Percentiles rank a stretch among this genome's conserved stretches.
phyloP scores from a whole-genome alignment of 2,888 invertebrate species.

The Lasioglossum zephyrum region DNA sequence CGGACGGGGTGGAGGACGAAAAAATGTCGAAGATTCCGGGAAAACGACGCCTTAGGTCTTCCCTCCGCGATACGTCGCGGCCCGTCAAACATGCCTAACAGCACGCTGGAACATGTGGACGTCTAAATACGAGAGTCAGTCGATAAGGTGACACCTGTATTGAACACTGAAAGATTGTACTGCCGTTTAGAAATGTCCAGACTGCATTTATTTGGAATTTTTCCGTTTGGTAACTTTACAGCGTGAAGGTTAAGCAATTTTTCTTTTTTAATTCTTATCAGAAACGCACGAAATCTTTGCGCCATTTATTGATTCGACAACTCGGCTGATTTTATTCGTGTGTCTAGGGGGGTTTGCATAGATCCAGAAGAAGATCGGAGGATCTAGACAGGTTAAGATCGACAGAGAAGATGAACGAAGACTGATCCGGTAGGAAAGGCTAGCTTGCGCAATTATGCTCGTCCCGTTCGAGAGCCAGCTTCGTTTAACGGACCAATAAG shows the following conservation, averaged over 20 bases:
- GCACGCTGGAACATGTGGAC: neutral
- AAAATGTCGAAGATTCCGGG: constrained; percentile 1
- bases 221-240: too few species aligned
- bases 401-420: neutral
- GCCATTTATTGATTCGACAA: neutral
- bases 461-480: constrained; percentile 3
- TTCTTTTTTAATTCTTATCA: too few species aligned
- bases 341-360: neutral
- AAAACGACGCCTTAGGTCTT: neutral
- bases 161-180: neutral
- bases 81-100: neutral
- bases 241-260: too few species aligned
- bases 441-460: neutral
- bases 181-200: neutral
- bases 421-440: neutral
- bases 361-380: neutral
- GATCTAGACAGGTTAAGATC: neutral
- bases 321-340: neutral
- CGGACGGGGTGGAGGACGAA: neutral
- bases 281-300: too few species aligned
- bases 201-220: neutral
- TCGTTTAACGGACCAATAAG: constrained; percentile 55
- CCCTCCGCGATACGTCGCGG: neutral
- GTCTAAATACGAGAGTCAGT: neutral
- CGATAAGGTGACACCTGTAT: neutral